Evolutionary conservation across 2,113 vertebrate species (phyloP).

Genomic region (Todiramphus saurophagus): DNA sequence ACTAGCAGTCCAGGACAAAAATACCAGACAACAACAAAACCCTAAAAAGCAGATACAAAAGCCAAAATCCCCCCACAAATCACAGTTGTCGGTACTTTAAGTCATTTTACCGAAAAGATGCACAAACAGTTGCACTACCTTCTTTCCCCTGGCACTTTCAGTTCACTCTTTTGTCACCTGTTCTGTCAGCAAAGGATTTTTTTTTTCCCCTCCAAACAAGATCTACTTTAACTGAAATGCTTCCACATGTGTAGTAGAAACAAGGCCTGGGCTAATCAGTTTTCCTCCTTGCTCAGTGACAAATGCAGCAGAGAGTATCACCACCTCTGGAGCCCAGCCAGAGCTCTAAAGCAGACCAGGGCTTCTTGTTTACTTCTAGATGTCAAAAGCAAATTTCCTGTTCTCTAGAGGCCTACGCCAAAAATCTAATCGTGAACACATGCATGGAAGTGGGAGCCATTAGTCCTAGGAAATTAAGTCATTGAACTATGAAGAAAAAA

Average conservation of each 20-base stretch:
- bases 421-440: slow-evolving; percentile 38
- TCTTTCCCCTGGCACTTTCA: neutral
- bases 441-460: slow-evolving; percentile 35
- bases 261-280: neutral
- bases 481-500: neutral
- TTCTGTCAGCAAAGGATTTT: neutral
- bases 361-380: slow-evolving; percentile 46
- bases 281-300: neutral
- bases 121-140: neutral
- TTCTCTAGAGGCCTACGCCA: slow-evolving; percentile 26
- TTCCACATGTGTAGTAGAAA: neutral
- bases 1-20: neutral
- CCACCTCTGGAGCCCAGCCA: neutral
- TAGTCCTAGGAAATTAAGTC: slow-evolving; percentile 45
- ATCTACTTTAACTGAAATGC: neutral
- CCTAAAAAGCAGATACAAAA: neutral
- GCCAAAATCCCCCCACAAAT: neutral
- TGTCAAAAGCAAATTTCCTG: slow-evolving; percentile 54
- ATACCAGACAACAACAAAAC: neutral
- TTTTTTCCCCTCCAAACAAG: neutral
- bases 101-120: neutral
- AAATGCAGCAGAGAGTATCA: neutral
- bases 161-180: neutral
- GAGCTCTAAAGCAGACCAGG: neutral
- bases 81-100: neutral